Evolutionary conservation across 1,140 invertebrate species (phyloP), one percentile per base, ranked within the genome.

Genomic region (Anastatus disparis): DNA sequence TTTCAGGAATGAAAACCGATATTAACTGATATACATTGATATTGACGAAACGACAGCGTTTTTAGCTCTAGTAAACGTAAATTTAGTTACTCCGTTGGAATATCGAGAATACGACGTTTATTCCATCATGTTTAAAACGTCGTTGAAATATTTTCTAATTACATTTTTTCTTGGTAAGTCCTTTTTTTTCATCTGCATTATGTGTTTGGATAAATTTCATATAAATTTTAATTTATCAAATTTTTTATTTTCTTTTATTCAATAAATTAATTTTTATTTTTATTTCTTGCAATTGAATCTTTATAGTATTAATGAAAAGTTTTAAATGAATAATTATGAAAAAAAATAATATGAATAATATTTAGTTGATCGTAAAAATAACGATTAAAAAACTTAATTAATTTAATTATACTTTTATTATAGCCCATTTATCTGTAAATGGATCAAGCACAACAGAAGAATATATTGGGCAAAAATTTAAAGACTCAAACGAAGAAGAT

Each of bases 1-100:
- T 50, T 58, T 58, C 64, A 67, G 64, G 53, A 67, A 53, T 58
- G 10, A 46, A 35, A 58, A 58, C 20, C 26, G 53, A 67, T 58
- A 46, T 7, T n/a, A 40, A 26, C 38, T 29, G 26, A 46, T 42
- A 46, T n/a, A 58, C 20, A 35, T 7, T 46, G 38, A 58, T 52
- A 58, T n/a, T 26, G 13, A 8, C 38, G 38, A n/a, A 29, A 20
- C 24, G 29, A 10, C n/a, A 24, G n/a, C n/a, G n/a, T n/a, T 22
- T 26, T 50, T 46, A 29, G 27, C 15, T n/a, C 26, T 27, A 4
- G 59, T 20, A 20, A 31, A 10, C 44, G 27, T 12, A 20, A 62
- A 35, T 48, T 62, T 44, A 50, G 27, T 48, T 27, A n/a, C 13
- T 29, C 48, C 42, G 20, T 48, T 62, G 48, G 15, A 31, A n/a